Percentiles rank a stretch among this genome's conserved stretches.
Conservation (phyloP, 2,113 vertebrate genomes). For the Gobiocypris rarus region DNA sequence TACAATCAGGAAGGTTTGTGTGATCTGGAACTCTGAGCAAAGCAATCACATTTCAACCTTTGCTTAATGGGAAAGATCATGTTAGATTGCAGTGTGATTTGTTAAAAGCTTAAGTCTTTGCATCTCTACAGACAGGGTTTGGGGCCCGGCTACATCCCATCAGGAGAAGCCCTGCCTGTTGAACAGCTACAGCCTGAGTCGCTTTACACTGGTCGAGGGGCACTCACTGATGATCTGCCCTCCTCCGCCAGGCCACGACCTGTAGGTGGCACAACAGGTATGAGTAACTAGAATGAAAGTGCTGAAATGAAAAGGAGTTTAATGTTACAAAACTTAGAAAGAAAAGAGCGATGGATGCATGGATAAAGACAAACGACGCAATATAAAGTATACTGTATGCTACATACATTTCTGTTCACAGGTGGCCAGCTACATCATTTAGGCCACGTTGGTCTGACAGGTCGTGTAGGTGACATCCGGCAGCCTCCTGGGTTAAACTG, state of each 20-base stretch:
- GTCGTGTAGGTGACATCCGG: slow-evolving; percentile 81
- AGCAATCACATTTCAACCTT: background rate
- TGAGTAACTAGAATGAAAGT: background rate
- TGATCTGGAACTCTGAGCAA: background rate
- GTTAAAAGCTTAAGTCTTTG: background rate
- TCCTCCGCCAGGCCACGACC: slow-evolving; percentile 89
- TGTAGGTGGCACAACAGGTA: slow-evolving; percentile 93
- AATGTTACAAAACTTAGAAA: too few relatives aligned
- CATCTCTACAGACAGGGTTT: slow-evolving; percentile 79
- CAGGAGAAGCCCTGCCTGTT: slow-evolving; percentile 78
- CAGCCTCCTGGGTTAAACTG: slow-evolving; percentile 85
- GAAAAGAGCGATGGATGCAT: background rate
- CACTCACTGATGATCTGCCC: slow-evolving; percentile 84
- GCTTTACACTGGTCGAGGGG: slow-evolving; percentile 83
- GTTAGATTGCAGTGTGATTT: background rate
- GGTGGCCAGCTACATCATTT: slow-evolving; percentile 94
- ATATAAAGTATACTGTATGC: background rate
- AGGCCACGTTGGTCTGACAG: slow-evolving; percentile 89
- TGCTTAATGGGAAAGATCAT: background rate
- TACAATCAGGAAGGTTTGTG: background rate
- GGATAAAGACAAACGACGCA: background rate
- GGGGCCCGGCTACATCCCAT: slow-evolving; percentile 80
- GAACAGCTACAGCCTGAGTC: slow-evolving; percentile 82
- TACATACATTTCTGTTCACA: slow-evolving; percentile 62
- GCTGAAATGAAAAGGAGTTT: background rate